These are phyloP conservation scores for Stegodyphus mimosarum DNA, from an alignment of 1,140 invertebrate species.

Conservation along the genomic window DNA sequence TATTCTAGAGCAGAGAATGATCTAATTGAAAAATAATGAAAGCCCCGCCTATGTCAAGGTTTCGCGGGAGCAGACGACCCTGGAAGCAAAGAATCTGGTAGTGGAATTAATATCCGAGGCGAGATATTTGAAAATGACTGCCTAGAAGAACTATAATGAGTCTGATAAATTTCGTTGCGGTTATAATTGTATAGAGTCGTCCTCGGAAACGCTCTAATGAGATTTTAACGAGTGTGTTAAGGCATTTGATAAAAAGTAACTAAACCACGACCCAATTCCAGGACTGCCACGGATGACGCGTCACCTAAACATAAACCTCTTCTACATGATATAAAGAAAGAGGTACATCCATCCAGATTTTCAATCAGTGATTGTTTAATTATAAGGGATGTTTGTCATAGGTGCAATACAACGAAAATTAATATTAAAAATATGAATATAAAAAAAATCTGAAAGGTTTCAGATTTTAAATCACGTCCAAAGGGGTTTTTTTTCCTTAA, in stretches of 20 bases:
- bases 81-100: background rate
- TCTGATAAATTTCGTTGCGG: background rate
- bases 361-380: no score
- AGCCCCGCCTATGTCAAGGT: constrained; percentile 3
- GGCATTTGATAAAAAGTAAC: constrained; percentile 4
- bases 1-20: background rate
- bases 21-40: constrained; percentile 26
- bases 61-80: background rate
- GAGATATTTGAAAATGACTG: constrained; percentile 4
- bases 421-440: no score
- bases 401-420: no score
- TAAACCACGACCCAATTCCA: constrained; percentile 20
- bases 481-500: no score
- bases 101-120: constrained; percentile 1
- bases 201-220: background rate
- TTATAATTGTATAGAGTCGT: constrained; percentile 2
- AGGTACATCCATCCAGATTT: no score
- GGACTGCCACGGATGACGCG: background rate
- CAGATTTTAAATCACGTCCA: no score
- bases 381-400: no score
- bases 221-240: constrained; percentile 9
- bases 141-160: constrained; percentile 16
- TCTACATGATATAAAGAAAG: no score
- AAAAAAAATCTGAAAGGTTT: no score
- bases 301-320: no score